phyloP scores from a whole-genome alignment of 2,888 invertebrate species.

The Drosophila nigricruria region DNA sequence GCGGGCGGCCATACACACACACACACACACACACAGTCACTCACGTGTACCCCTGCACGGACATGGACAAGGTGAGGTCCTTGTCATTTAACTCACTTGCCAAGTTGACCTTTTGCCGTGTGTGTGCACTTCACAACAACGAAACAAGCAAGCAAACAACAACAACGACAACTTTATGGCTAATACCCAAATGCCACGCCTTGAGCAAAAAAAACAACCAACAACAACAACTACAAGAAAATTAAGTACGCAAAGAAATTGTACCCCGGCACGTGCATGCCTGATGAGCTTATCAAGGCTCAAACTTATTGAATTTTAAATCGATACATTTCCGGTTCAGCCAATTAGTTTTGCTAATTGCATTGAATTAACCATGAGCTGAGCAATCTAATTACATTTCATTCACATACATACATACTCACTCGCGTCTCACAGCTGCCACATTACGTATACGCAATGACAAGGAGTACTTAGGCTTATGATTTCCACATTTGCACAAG shows the following conservation, averaged over 20 bases:
- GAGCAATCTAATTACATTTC: conserved; percentile 38
- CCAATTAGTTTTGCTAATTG: conserved; percentile 70
- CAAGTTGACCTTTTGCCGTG: conserved; percentile 70
- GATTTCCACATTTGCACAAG: conserved; percentile 10
- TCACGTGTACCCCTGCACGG: conserved; percentile 16
- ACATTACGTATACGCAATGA: conserved; percentile 8
- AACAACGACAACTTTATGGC: conserved; percentile 49
- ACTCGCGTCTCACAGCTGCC: not conserved
- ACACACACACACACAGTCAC: conserved; percentile 1
- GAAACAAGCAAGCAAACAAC: conserved; percentile 33
- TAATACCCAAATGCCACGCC: conserved; percentile 73
- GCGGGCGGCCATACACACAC: conserved; percentile 20
- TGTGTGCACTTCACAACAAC: conserved; percentile 54
- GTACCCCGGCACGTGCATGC: conserved; percentile 50
- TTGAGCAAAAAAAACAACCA: conserved; percentile 38
- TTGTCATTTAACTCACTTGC: conserved; percentile 77
- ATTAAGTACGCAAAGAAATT: conserved; percentile 11
- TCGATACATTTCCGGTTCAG: conserved; percentile 65
- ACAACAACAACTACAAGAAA: not conserved
- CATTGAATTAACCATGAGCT: conserved; percentile 64
- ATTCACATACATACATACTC: not conserved
- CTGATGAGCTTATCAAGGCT: conserved; percentile 70
- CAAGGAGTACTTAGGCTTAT: not conserved
- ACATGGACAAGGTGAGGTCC: conserved; percentile 68
- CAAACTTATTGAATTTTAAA: conserved; percentile 70